These are phyloP conservation scores for Cisticola juncidis DNA, from an alignment of 2,113 vertebrate species.

Conservation along the genomic window DNA sequence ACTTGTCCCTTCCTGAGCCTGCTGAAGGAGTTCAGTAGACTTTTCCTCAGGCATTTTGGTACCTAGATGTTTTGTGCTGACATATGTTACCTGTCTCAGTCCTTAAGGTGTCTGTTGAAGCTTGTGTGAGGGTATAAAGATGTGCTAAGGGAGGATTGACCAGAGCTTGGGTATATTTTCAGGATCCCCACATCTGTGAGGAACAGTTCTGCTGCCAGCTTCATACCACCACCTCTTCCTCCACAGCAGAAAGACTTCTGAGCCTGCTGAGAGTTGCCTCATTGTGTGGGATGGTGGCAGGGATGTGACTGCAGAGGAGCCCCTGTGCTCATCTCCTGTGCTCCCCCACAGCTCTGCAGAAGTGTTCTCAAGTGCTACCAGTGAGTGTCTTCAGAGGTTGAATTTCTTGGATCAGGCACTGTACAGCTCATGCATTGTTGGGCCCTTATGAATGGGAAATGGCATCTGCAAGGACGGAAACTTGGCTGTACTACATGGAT, in stretches of 20 bases:
- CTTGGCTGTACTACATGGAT: not conserved
- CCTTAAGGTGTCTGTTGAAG: not conserved
- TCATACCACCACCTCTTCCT: not conserved
- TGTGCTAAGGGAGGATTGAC: not conserved
- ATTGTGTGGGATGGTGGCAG: not conserved
- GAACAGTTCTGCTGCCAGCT: not conserved
- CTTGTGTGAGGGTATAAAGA: not conserved
- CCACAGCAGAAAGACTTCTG: not conserved
- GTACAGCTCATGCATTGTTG: not conserved
- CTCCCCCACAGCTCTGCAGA: not conserved
- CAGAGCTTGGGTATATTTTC: not conserved
- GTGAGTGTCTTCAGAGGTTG: not conserved
- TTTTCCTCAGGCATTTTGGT: not conserved
- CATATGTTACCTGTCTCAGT: not conserved
- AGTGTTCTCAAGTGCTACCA: not conserved
- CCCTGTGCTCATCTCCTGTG: not conserved
- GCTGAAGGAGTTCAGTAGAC: not conserved
- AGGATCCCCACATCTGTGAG: not conserved
- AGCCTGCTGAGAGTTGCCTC: not conserved
- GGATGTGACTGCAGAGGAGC: not conserved
- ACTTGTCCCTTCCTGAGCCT: not conserved
- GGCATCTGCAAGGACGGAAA: not conserved
- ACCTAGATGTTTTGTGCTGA: not conserved
- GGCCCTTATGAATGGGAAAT: not conserved
- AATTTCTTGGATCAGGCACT: not conserved